These are phyloP conservation scores for Pseudomyrmex cubaensis DNA, from an alignment of 1,140 invertebrate species.

Conservation along the genomic window DNA sequence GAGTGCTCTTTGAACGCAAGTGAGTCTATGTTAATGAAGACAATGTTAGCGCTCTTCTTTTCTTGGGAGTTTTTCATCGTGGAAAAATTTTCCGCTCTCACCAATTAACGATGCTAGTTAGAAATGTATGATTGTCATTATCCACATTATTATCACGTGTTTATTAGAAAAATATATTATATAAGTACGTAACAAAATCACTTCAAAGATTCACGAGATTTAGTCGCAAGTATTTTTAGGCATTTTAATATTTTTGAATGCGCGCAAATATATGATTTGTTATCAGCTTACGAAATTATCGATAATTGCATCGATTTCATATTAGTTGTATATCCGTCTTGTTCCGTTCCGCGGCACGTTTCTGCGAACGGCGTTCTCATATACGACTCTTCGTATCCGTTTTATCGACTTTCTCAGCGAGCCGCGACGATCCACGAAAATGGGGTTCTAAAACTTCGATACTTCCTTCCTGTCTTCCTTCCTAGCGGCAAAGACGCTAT, in stretches of 20 bases:
- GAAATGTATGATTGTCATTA: background rate
- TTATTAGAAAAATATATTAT: conserved; percentile 22
- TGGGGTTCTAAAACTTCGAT: conserved; percentile 65
- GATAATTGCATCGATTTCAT: background rate
- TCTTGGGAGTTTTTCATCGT: conserved; percentile 54
- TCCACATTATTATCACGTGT: conserved; percentile 1
- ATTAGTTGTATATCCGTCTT: background rate
- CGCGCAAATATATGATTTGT: background rate
- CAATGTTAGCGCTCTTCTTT: conserved; percentile 48
- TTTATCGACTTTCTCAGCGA: conserved; percentile 45
- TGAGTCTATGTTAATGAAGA: conserved; percentile 64
- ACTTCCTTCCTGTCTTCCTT: conserved; percentile 28
- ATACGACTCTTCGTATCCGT: conserved; percentile 24
- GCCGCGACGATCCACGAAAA: conserved; percentile 27
- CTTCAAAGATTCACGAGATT: background rate
- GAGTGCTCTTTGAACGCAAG: conserved; percentile 57
- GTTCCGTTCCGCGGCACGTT: background rate
- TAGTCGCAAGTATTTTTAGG: background rate
- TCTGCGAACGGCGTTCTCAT: background rate
- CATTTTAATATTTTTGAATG: background rate
- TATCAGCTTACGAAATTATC: background rate
- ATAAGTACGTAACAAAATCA: background rate
- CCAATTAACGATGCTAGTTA: conserved; percentile 7
- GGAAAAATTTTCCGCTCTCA: conserved; percentile 6
- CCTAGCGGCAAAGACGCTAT: conserved; percentile 29